Base-by-base conservation (phyloP, 2,888 invertebrate genomes). In the Argyresthia albistria region DNA sequence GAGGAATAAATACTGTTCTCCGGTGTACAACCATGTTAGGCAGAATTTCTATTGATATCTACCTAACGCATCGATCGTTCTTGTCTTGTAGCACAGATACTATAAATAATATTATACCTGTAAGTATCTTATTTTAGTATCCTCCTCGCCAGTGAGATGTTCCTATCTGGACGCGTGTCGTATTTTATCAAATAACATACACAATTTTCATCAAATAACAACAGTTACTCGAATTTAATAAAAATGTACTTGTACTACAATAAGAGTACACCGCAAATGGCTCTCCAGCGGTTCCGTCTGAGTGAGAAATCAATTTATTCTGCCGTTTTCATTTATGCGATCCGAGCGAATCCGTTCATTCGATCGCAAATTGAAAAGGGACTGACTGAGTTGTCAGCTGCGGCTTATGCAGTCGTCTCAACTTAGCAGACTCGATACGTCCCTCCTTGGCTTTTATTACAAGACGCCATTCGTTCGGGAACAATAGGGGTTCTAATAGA, bases 261-360 rank as follows among this genome's bases (percentile, higher is more conserved):
- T 60, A 64, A 68, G 60, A 54, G 49, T 48, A 54, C 48, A 50
- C 43, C 12, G 50, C 11, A 49, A 56, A 51, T 48, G 53, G 58
- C 51, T 56, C 62, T 61, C 59, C 64, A 66, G 64, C 66, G 69
- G 76, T 78, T 78, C 77, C 79, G 70, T 79, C 76, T 80, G 79
- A 80, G 79, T 80, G 82, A 81, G 83, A 82, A 84, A 83, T 82
- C 84, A 84, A 84, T 83, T 83, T 78, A 81, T 79, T 80, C 80
- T 75, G 75, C 75, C 80, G 72, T 75, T 81, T 83, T 82, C 82
- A 83, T 83, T 84, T 80, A 80, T 84, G 77, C 75, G 77, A 80
- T 78, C 73, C 75, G 69, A 77, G 75, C 75, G 69, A 72, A 80
- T 73, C 77, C 78, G 81, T 84, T 83, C 83, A 79, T 80, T 76